phyloP scores from a whole-genome alignment of 2,888 invertebrate species.

The Stenodema calcarata region DNA sequence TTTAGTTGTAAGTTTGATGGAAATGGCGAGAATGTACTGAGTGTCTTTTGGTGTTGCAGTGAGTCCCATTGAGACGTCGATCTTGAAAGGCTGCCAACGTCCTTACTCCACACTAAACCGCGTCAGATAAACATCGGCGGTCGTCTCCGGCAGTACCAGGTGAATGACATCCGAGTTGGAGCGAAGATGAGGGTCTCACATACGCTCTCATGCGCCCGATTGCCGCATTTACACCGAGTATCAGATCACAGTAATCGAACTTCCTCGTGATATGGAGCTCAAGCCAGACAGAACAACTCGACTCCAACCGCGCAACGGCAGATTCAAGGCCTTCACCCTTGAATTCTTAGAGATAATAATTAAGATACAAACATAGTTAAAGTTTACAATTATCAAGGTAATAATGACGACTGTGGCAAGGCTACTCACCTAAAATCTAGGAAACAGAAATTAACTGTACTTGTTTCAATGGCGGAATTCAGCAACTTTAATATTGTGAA shows the following conservation, averaged over 20 bases:
- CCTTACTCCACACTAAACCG: neutral
- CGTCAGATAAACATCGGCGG: neutral
- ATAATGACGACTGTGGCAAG: too few species aligned
- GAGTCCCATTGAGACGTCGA: neutral
- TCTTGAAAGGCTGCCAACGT: neutral
- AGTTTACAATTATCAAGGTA: too few species aligned
- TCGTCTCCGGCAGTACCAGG: constrained; percentile 1
- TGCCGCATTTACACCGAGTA: neutral
- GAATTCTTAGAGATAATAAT: neutral
- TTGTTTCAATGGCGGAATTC: too few species aligned
- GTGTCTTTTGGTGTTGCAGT: too few species aligned
- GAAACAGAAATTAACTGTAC: too few species aligned
- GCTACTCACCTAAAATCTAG: too few species aligned
- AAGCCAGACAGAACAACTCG: neutral
- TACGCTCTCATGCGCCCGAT: neutral
- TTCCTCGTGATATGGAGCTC: neutral
- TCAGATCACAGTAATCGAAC: neutral
- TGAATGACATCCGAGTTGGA: constrained; percentile 4
- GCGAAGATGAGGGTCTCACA: constrained; percentile 10
- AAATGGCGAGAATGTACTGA: too few species aligned
- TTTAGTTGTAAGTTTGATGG: too few species aligned
- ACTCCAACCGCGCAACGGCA: neutral
- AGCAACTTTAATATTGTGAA: too few species aligned
- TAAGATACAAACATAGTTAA: too few species aligned
- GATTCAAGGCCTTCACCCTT: too few species aligned